Conservation (phyloP, 2,797 vertebrate species). For the Darevskia nairensis region DNA sequence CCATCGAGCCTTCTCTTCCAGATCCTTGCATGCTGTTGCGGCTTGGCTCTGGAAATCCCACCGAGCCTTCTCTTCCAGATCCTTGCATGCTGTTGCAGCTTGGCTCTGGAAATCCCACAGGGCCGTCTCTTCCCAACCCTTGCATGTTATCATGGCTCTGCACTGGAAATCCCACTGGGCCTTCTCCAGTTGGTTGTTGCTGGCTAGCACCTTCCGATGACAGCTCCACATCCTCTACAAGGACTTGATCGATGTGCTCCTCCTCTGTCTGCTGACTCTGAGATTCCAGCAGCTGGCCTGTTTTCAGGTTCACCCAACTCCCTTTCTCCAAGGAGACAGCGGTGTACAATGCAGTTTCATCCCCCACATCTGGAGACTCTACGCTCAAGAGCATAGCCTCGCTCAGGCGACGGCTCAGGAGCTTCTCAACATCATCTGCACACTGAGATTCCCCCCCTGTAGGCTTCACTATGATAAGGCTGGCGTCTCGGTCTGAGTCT, state of each 20-base stretch:
- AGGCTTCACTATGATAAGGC: background rate
- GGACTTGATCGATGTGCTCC: accelerated
- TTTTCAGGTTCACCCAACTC: slow-evolving; percentile 20
- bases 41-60: too few species aligned
- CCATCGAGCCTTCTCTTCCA: too few species aligned
- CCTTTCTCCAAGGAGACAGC: slow-evolving; percentile 13
- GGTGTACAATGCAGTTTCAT: background rate
- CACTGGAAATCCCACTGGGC: too few species aligned
- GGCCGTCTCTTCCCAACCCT: background rate
- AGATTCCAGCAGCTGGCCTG: background rate
- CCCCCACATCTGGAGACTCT: background rate
- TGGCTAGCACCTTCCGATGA: background rate
- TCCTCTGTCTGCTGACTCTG: slow-evolving; percentile 17
- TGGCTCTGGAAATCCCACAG: too few species aligned
- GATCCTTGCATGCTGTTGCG: accelerated
- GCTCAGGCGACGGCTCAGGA: slow-evolving; percentile 16
- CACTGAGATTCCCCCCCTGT: background rate
- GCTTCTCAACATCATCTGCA: background rate
- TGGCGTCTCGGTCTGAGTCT: background rate
- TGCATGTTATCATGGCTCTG: too few species aligned
- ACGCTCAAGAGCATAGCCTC: slow-evolving; percentile 23
- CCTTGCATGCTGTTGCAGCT: too few species aligned
- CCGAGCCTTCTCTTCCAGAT: too few species aligned
- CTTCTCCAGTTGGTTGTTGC: background rate
- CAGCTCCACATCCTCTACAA: background rate